Percentiles rank a stretch among this genome's conserved stretches.
Conservation (phyloP, 1,140 invertebrate genomes). For the Bombus confusus region DNA sequence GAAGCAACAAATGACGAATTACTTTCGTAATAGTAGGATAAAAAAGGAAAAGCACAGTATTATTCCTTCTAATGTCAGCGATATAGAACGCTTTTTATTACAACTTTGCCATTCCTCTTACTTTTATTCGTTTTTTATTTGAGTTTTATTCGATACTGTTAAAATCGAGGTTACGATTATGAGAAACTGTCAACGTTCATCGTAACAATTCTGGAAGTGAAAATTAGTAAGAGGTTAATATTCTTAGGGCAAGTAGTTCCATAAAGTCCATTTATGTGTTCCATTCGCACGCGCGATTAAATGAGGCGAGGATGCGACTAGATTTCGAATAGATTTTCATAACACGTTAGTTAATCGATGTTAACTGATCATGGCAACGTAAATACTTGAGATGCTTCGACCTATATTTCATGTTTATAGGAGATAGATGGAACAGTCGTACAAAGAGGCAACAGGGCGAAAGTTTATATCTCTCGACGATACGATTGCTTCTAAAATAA, state of each 20-base stretch:
- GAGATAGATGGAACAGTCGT: background rate
- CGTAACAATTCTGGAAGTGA: background rate
- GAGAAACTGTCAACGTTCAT: too few relatives aligned
- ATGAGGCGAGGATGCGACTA: background rate
- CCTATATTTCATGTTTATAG: slow-evolving; percentile 17
- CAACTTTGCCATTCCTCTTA: too few relatives aligned
- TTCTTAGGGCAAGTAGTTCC: background rate
- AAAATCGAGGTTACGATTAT: too few relatives aligned
- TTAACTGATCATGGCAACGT: slow-evolving; percentile 62
- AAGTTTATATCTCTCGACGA: slow-evolving; percentile 1
- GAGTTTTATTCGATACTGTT: too few relatives aligned
- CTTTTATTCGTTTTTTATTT: background rate
- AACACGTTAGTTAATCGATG: slow-evolving; percentile 65
- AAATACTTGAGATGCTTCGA: slow-evolving; percentile 34
- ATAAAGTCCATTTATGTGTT: background rate
- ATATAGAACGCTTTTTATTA: background rate
- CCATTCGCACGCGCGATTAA: background rate
- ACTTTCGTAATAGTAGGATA: background rate
- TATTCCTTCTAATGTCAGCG: background rate
- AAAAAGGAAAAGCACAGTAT: background rate
- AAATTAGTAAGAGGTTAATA: background rate
- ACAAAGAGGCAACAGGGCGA: background rate
- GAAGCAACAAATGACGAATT: too few relatives aligned
- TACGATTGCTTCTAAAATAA: background rate
- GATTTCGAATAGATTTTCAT: slow-evolving; percentile 60